Evolutionary conservation across 2,888 invertebrate species (phyloP), one percentile per base, ranked within the genome.

Genomic region (Taphrorychus bicolor): DNA sequence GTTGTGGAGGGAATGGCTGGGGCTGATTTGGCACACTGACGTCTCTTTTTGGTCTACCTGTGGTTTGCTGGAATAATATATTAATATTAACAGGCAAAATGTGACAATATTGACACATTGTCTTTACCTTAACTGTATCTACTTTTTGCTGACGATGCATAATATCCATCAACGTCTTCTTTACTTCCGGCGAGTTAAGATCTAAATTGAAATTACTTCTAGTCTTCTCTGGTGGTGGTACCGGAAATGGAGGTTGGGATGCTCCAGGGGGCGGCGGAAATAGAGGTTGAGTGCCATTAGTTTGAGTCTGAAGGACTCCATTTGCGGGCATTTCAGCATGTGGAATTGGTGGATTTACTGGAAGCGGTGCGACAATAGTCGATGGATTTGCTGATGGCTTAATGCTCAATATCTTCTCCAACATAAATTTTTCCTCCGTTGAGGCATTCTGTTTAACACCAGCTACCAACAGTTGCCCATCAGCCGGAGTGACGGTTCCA

Each of bases 401-500:
- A n/a, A 54, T 19, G 24, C 42, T 60, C 57, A 65, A 53, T 17
- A 69, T 69, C 17, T 64, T 69, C 22, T 60, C 23, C 42, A 70
- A 41, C 57, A 64, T 21, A n/a, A 63, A 17, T 58, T 60, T 57
- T 40, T 67, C 70, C 17, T 70, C 70, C 3, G 40, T 23, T 2
- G 64, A 65, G 9, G 64, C 64, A 42, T 64, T 57, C 17, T 65
- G 45, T 58, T 59, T 62, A 14, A 70, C 21, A 41, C 59, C 70
- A 7, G 65, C 58, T 48, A 61, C 1, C n/a, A 63, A 17, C 19
- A 53, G 16, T 53, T 58, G 58, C 14, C 53, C 40, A n/a, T 60
- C 60, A 21, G 54, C 62, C 19, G 70, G 67, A 17, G 22, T 48
- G 3, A 73, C 65, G 14, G 73, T 71, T 0, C 71, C 73, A 58